These are phyloP conservation scores for Pogonognathellus flavescens DNA, from an alignment of 1,140 invertebrate genomes.

Conservation along the genomic window DNA sequence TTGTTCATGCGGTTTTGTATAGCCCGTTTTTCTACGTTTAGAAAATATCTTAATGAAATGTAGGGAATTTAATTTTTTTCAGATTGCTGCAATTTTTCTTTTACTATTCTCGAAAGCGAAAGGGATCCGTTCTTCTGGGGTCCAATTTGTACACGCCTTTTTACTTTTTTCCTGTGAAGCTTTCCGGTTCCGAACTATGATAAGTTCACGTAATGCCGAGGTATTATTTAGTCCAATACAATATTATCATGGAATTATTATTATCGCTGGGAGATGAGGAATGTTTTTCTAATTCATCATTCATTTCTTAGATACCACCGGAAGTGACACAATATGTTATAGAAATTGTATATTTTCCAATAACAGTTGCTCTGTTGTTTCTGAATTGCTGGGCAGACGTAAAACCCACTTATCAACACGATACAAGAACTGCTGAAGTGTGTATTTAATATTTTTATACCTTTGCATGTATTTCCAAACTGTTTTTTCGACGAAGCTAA, in stretches of 20 bases:
- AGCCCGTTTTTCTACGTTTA: too few species aligned
- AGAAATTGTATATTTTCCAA: conserved; percentile 77
- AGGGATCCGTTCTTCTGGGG: conserved; percentile 88
- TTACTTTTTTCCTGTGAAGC: conserved; percentile 79
- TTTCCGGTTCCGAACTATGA: conserved; percentile 79
- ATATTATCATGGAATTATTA: too few species aligned
- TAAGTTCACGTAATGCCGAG: conserved; percentile 4
- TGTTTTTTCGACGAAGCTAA: too few species aligned
- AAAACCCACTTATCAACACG: conserved; percentile 78
- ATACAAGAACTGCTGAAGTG: conserved; percentile 69
- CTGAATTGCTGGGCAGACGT: conserved; percentile 87
- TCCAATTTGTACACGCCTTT: conserved; percentile 91
- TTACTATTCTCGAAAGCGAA: conserved; percentile 83
- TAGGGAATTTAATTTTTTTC: conserved; percentile 68
- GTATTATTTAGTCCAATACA: not conserved
- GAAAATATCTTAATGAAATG: too few species aligned
- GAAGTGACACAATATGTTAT: conserved; percentile 26
- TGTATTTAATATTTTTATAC: too few species aligned
- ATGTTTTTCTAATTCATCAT: too few species aligned
- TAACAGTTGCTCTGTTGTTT: conserved; percentile 80
- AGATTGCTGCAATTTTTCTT: conserved; percentile 79
- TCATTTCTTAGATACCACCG: not conserved
- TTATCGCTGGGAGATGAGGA: too few species aligned
- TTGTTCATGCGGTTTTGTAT: too few species aligned
- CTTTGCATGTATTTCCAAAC: not conserved